phyloP scores from a whole-genome alignment of 2,888 invertebrate genomes.

The Dasysyrphus tricinctus region DNA sequence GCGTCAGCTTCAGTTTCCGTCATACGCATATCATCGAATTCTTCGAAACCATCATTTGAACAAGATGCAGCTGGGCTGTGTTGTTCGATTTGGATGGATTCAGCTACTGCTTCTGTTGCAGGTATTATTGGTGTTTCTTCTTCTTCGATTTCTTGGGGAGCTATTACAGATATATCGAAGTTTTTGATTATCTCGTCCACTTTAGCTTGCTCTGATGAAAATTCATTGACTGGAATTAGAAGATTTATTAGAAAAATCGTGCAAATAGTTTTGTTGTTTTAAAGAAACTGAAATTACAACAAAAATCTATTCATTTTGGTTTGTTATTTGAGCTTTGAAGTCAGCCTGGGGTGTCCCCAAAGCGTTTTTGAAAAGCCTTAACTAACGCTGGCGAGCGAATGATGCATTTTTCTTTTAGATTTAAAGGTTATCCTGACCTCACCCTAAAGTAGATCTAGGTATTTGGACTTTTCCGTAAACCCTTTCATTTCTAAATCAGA shows the following conservation, averaged over 20 bases:
- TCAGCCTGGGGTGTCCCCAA: no score
- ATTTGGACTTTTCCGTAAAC: no score
- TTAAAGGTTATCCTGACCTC: no score
- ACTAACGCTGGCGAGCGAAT: no score
- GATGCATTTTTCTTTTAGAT: no score
- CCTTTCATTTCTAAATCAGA: no score
- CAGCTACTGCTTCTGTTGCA: background rate
- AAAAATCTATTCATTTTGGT: no score
- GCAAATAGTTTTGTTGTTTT: no score
- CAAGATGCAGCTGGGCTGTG: slow-evolving; percentile 48
- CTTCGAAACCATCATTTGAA: slow-evolving; percentile 50
- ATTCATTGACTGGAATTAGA: slow-evolving; percentile 77
- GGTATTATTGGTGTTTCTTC: background rate
- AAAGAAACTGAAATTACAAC: no score
- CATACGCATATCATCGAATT: slow-evolving; percentile 57
- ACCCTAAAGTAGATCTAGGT: no score
- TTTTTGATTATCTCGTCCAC: slow-evolving; percentile 81
- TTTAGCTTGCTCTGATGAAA: slow-evolving; percentile 81
- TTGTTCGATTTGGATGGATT: slow-evolving; percentile 11
- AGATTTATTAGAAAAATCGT: background rate
- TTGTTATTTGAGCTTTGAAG: no score
- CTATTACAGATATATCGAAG: slow-evolving; percentile 78
- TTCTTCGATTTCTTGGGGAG: slow-evolving; percentile 50
- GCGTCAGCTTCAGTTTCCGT: slow-evolving; percentile 17
- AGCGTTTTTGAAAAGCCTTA: no score